A percentile compares a stretch with the other conserved stretches of the same genome.
Conservation (phyloP, 2,113 vertebrate species). For the Ageneiosus marmoratus region DNA sequence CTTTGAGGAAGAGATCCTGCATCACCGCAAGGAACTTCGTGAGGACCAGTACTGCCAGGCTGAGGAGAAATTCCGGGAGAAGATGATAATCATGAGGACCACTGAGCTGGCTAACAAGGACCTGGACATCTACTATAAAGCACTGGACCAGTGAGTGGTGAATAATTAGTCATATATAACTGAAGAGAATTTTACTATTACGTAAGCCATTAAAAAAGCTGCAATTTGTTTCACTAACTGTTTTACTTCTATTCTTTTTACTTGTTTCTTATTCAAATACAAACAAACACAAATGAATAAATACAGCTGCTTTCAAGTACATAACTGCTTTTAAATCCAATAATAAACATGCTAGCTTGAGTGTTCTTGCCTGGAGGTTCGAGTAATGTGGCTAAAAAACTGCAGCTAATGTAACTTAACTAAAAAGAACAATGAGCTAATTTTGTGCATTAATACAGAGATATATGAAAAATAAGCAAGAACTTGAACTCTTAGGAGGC, state of each 20-base stretch:
- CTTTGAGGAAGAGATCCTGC: constrained; percentile 92
- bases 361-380: background rate
- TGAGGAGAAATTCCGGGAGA: constrained; percentile 86
- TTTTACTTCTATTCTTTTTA: background rate
- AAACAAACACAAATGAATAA: background rate
- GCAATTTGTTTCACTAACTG: background rate
- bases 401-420: background rate
- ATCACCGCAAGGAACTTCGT: constrained; percentile 85
- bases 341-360: background rate
- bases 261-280: background rate
- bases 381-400: background rate
- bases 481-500: background rate
- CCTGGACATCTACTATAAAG: constrained; percentile 94
- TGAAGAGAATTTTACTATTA: too few relatives aligned
- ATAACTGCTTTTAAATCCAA: background rate
- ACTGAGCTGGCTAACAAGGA: constrained; percentile 95
- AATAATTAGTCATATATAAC: background rate
- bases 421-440: background rate
- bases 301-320: background rate
- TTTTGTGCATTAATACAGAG: background rate
- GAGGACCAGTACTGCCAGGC: constrained; percentile 89
- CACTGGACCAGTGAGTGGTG: constrained; percentile 91
- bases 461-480: background rate
- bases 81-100: constrained; percentile 95
- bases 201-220: background rate